Evolutionary conservation across 2,113 vertebrate genomes (phyloP), one percentile per base, ranked within the genome.

Genomic region (Trogon surrucura): DNA sequence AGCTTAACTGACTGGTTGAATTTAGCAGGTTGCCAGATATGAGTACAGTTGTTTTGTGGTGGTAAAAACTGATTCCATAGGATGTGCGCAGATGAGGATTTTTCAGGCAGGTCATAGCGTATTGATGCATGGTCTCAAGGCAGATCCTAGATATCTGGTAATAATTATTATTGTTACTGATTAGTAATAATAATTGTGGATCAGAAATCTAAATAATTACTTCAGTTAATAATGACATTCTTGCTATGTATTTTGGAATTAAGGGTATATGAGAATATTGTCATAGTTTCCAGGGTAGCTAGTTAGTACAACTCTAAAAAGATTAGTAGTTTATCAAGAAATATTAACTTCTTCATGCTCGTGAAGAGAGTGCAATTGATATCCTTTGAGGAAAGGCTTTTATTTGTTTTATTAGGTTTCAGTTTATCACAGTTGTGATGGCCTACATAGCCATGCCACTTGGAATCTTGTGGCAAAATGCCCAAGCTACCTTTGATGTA

Each of bases 1-100:
- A 80, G 36, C 54, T 32, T 85, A 78, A 51, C 75, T 94, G 82
- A 80, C 91, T 86, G 75, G 58, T 77, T 88, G 72, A 86, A 62
- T 94, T 92, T 84, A 93, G 64, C 62, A 80, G 66, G 88, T 85
- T 94, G 51, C 41, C 75, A 85, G 58, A 67, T 62, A 50, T 0
- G 2, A 80, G 17, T 27, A 16, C 19, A 18, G 1, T 85, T 80
- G 51, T 73, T 85, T 50, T 38, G 67, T 66, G 82, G 15, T 4
- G 1, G 47, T 80, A 83, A 85, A 88, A 70, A 34, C 41, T 57
- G 58, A 85, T 88, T 41, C 50, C 9, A 3, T 78, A 54, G 62
- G 75, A 47, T 50, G 25, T 10, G 14, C 13, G 26, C 13, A 80
- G 60, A 73, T 61, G 38, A 75, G 30, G n/a, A 47, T 54, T 73